A percentile compares a stretch with the other conserved stretches of the same genome.
Evolutionary conservation across 2,797 vertebrate genomes (phyloP).

Genomic region (Luscinia luscinia): DNA sequence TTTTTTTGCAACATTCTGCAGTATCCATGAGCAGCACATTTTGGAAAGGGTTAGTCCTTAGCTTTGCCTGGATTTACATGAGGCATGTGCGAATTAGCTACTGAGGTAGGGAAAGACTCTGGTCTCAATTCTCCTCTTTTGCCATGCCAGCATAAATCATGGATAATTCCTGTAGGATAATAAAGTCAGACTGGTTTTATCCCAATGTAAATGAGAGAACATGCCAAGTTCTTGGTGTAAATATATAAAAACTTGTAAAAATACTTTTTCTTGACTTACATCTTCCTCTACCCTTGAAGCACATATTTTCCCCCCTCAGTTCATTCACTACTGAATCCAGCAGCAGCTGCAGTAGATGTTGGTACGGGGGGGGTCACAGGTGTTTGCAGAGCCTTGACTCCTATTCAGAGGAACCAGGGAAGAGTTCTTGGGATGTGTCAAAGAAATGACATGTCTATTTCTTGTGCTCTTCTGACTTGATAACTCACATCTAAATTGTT

Average conservation of each 20-base stretch:
- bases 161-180: not conserved
- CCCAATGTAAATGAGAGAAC: not conserved
- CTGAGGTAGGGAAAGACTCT: not conserved
- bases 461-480: not conserved
- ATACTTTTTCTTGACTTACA: not conserved
- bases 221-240: not conserved
- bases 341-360: not conserved
- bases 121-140: not conserved
- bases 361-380: not conserved
- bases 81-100: not conserved
- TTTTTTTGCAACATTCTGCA: not conserved
- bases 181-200: not conserved
- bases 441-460: not conserved
- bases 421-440: not conserved
- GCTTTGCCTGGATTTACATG: not conserved
- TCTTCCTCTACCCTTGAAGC: not conserved
- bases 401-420: not conserved
- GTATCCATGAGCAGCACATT: not conserved
- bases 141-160: not conserved
- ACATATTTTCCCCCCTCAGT: fast-evolving
- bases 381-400: not conserved
- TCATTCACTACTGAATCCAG: not conserved
- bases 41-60: not conserved
- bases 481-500: not conserved
- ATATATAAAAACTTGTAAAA: not conserved